Percentiles rank a stretch among this genome's conserved stretches.
phyloP scores from a whole-genome alignment of 2,888 invertebrate species.

The Leucophenga montana region DNA sequence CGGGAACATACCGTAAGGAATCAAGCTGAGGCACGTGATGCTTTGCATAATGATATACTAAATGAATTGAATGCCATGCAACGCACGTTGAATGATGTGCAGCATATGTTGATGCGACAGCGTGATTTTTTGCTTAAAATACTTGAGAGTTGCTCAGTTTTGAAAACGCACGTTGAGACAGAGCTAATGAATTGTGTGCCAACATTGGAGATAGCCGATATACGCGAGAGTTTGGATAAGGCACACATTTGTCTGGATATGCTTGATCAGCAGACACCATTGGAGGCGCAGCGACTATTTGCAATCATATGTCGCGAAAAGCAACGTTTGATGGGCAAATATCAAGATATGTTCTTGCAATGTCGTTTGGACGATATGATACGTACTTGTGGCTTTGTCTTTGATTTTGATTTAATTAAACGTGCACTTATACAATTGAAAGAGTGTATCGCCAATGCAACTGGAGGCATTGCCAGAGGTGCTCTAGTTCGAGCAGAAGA shows the following conservation, averaged over 20 bases:
- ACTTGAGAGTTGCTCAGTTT: slow-evolving; percentile 82
- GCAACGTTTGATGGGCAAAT: slow-evolving; percentile 79
- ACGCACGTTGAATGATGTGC: slow-evolving; percentile 81
- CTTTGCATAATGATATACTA: slow-evolving; percentile 79
- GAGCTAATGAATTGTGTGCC: slow-evolving; percentile 81
- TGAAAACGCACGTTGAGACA: slow-evolving; percentile 84
- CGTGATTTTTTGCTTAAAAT: slow-evolving; percentile 82
- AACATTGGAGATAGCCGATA: slow-evolving; percentile 79
- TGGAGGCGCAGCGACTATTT: slow-evolving; percentile 78
- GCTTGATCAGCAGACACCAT: slow-evolving; percentile 75
- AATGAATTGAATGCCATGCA: slow-evolving; percentile 80
- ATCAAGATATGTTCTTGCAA: slow-evolving; percentile 82
- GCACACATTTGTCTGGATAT: slow-evolving; percentile 77
- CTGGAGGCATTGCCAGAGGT: not conserved
- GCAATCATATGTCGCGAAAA: slow-evolving; percentile 79
- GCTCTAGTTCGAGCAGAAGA: slow-evolving; percentile 34
- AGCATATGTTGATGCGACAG: slow-evolving; percentile 81
- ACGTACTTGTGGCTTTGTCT: slow-evolving; percentile 78
- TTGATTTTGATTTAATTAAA: slow-evolving; percentile 80
- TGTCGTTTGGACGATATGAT: slow-evolving; percentile 82
- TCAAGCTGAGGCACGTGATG: slow-evolving; percentile 79
- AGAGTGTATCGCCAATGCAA: slow-evolving; percentile 46
- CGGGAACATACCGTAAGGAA: slow-evolving; percentile 80
- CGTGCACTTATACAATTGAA: slow-evolving; percentile 80
- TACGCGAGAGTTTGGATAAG: slow-evolving; percentile 78